Percentiles rank a stretch among this genome's conserved stretches.
phyloP scores from a whole-genome alignment of 1,140 invertebrate genomes.

The Thaumatotibia leucotreta region DNA sequence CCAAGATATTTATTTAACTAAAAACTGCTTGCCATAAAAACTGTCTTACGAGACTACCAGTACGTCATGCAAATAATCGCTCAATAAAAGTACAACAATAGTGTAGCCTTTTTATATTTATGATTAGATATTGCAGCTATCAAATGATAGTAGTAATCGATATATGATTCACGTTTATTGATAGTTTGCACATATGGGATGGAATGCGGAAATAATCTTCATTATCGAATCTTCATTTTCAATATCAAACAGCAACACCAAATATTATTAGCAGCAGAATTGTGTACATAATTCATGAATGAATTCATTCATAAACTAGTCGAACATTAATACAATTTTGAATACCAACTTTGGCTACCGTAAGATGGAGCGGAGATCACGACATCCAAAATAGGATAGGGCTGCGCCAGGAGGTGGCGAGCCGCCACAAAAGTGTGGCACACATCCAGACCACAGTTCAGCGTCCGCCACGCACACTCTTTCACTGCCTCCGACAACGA shows the following conservation, averaged over 20 bases:
- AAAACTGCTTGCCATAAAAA: no score
- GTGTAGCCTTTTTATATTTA: not conserved
- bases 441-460: conserved; percentile 41
- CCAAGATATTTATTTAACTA: no score
- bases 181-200: not conserved
- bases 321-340: no score
- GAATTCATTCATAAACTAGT: no score
- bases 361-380: conserved; percentile 53
- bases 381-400: conserved; percentile 54
- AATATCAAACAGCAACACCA: no score
- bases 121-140: not conserved
- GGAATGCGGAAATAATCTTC: not conserved
- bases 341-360: conserved; percentile 52
- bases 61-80: no score
- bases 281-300: no score
- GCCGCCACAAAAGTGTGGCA: conserved; percentile 47
- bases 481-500: conserved; percentile 41
- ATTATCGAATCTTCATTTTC: no score
- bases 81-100: no score
- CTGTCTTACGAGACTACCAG: no score
- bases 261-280: no score
- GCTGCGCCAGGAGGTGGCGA: conserved; percentile 39
- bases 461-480: conserved; percentile 48
- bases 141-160: not conserved
- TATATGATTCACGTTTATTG: not conserved